A percentile compares a stretch with the other conserved stretches of the same genome.
Evolutionary conservation across 2,888 invertebrate species (phyloP).

Genomic region (Xestia xanthographa): DNA sequence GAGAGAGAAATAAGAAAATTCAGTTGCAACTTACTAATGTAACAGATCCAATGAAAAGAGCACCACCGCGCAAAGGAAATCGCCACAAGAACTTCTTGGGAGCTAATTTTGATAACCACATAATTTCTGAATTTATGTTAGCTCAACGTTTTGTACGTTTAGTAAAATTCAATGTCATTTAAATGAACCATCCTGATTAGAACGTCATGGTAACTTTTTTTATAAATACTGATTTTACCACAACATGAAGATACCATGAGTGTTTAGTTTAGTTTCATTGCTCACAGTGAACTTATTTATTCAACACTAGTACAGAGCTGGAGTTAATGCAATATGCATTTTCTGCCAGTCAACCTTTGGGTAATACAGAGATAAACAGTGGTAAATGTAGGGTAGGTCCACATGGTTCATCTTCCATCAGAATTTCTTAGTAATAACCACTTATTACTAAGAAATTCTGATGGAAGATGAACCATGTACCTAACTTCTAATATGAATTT

Average conservation of each 20-base stretch:
- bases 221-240: too few species aligned
- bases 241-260: background rate
- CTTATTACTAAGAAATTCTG: background rate
- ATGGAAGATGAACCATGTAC: background rate
- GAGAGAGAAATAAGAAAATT: background rate
- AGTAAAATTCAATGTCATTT: background rate
- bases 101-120: conserved; percentile 39
- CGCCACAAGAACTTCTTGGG: conserved; percentile 48
- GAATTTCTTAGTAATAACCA: too few species aligned
- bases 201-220: background rate
- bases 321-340: background rate
- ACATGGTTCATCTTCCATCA: too few species aligned
- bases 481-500: too few species aligned
- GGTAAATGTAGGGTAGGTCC: background rate
- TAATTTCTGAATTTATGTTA: conserved; percentile 1
- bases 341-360: background rate
- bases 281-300: too few species aligned
- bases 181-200: conserved; percentile 45
- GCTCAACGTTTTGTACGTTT: background rate
- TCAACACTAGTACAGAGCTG: too few species aligned
- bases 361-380: background rate
- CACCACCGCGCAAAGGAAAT: conserved; percentile 36
- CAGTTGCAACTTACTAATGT: conserved; percentile 48
- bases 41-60: conserved; percentile 41
- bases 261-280: background rate